Conservation (phyloP, 1,140 invertebrate genomes). For the Orchesella cincta region DNA sequence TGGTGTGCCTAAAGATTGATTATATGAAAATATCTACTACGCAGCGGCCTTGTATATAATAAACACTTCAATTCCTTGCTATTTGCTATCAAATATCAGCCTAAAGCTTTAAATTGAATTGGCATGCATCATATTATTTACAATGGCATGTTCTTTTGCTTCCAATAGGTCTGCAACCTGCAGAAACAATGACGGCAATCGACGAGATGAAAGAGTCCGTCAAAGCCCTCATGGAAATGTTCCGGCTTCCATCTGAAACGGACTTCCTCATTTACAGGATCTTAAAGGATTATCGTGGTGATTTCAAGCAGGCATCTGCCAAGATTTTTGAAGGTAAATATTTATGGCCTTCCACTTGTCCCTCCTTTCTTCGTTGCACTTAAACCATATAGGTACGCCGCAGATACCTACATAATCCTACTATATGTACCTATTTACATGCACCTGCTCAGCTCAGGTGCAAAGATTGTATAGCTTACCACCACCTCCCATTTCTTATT, state of each 20-base stretch:
- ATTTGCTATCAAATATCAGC: too few species aligned
- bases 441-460: too few species aligned
- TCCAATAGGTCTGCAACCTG: slow-evolving; percentile 27
- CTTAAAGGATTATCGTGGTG: slow-evolving; percentile 67
- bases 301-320: slow-evolving; percentile 68
- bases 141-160: slow-evolving; percentile 21
- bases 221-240: slow-evolving; percentile 69
- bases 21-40: too few species aligned
- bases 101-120: too few species aligned
- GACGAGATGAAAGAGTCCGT: slow-evolving; percentile 69
- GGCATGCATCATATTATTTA: slow-evolving; percentile 28
- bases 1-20: too few species aligned
- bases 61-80: too few species aligned
- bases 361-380: neutral
- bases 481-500: neutral
- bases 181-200: slow-evolving; percentile 36
- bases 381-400: too few species aligned
- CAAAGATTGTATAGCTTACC: too few species aligned
- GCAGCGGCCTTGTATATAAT: too few species aligned
- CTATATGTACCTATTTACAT: too few species aligned
- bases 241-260: slow-evolving; percentile 71
- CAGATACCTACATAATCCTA: too few species aligned
- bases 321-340: slow-evolving; percentile 69
- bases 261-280: slow-evolving; percentile 72
- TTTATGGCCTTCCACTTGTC: neutral